Conservation (phyloP, 2,888 invertebrate genomes). For the Tridacna gigas region DNA sequence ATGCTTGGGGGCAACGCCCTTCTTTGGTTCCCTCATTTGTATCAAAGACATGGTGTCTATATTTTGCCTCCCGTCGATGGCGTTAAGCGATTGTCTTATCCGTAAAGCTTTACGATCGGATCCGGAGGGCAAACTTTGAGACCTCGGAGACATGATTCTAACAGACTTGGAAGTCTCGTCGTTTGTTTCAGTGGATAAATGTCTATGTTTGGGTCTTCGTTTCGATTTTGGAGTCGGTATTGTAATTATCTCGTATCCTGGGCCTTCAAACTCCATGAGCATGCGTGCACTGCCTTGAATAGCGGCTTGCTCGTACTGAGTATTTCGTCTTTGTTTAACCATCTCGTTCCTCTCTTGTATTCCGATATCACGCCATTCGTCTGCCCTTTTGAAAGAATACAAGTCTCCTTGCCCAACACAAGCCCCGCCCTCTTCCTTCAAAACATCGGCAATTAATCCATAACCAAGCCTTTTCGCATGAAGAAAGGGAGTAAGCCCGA, state of each 20-base stretch:
- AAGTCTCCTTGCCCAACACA: conserved; percentile 71
- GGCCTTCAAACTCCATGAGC: conserved; percentile 63
- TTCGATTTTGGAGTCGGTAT: conserved; percentile 45
- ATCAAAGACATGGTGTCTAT: conserved; percentile 67
- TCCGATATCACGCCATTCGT: conserved; percentile 78
- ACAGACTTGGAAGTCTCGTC: conserved; percentile 44
- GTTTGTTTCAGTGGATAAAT: background rate
- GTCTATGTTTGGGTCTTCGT: background rate
- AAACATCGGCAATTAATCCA: conserved; percentile 71
- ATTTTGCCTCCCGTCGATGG: conserved; percentile 20
- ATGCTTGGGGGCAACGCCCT: conserved; percentile 63
- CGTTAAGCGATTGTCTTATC: conserved; percentile 15
- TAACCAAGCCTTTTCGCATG: conserved; percentile 78
- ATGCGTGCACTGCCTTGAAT: conserved; percentile 67
- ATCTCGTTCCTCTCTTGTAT: conserved; percentile 71
- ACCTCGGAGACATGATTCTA: conserved; percentile 47
- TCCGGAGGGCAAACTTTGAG: conserved; percentile 38
- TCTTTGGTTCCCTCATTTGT: conserved; percentile 64
- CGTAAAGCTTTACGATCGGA: conserved; percentile 22
- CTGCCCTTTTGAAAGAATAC: conserved; percentile 70
- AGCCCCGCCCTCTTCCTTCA: conserved; percentile 72
- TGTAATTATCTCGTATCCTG: conserved; percentile 53
- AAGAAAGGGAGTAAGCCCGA: conserved; percentile 80
- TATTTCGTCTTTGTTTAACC: conserved; percentile 43
- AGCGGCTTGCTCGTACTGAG: conserved; percentile 67